These are phyloP conservation scores for Himalopsyche tibetana DNA, from an alignment of 2,888 invertebrate species.

Conservation along the genomic window DNA sequence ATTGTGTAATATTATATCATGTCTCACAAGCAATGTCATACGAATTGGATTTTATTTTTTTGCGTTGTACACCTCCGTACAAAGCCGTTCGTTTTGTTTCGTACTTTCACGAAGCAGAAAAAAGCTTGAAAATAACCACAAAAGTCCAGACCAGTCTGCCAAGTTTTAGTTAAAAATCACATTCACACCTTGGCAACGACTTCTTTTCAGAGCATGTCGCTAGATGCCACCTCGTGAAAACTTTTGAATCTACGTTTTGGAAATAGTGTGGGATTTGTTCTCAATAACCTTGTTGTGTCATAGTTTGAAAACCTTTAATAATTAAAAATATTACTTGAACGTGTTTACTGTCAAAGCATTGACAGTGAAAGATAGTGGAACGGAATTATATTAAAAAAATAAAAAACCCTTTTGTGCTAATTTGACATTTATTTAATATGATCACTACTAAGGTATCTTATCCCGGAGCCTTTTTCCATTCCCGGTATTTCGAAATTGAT, in stretches of 20 bases:
- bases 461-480: no score
- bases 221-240: conserved; percentile 30
- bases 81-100: background rate
- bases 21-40: background rate
- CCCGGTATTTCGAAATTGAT: no score
- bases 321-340: no score
- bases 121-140: conserved; percentile 14
- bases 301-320: background rate
- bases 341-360: no score
- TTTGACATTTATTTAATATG: no score
- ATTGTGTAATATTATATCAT: no score
- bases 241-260: background rate
- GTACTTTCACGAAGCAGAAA: background rate
- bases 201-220: background rate
- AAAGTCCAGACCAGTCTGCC: conserved; percentile 27
- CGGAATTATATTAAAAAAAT: no score
- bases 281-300: background rate
- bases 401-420: no score
- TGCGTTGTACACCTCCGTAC: background rate
- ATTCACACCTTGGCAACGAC: conserved; percentile 18
- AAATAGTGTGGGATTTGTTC: conserved; percentile 20
- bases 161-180: conserved; percentile 11
- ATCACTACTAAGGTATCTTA: no score
- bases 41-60: background rate
- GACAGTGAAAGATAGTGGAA: no score